Base-by-base conservation (phyloP, 64 coral and sea anemone species). In the Montipora efflorescens region DNA sequence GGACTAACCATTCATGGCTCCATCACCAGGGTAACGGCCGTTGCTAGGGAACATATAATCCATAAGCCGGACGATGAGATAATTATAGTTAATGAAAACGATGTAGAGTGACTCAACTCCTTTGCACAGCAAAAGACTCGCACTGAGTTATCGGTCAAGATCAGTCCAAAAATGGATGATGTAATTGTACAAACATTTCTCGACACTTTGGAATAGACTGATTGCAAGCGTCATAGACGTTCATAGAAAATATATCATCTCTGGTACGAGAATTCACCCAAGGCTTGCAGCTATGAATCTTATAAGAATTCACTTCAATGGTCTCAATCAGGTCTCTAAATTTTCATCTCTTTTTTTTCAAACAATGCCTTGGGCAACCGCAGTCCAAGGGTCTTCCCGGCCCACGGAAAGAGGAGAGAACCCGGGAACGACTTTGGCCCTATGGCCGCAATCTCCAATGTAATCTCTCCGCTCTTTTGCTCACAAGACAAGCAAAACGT, bases 1-100 rank as follows among this genome's bases (percentile, higher is more conserved):
- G 82, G 18, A 7, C 45, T 86, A 8, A 72, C 66, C 2, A 86
- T 86, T 36, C 62, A 86, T 72, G 82, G 82, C 8, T 71, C 46
- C 3, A 86, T 86, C 67, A 86, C 82, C 19, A 67, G 66, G 9
- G 47, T 86, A 19, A 86, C 66, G 14, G 82, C 82, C 3, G 82
- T 86, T 18, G 82, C 82, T 43, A 86, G 46, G 66, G 18, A 71
- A 25, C 82, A 47, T 19, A 86, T 68, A 6, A 86, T 69, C 16
- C 46, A 71, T 11, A 86, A 86, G n/a, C 62, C 46, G 19, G 67
- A 72, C 10, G 25, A 86, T 14, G 82, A 72, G 13, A 78, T 78
- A 15, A 78, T 78, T 7, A 78, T 78, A 78, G 76, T 78, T 1
- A 82, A 66, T 36, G 61, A 67, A 71, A 48, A 71, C 46, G 18